These are phyloP conservation scores for Pomatostomus ruficeps DNA, from an alignment of 2,113 vertebrate genomes.

Conservation along the genomic window DNA sequence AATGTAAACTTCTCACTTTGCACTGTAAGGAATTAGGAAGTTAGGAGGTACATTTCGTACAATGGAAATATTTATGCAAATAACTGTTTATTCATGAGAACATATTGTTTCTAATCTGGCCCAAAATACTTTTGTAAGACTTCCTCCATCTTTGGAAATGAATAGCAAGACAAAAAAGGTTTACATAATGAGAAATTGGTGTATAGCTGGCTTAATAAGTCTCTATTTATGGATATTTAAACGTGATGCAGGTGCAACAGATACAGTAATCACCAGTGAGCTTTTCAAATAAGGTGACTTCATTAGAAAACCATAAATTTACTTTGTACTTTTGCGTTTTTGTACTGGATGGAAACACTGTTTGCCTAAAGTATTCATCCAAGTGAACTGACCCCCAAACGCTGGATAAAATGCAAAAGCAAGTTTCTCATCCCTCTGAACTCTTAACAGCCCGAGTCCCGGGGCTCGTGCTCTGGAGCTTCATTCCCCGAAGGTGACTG, in stretches of 20 bases:
- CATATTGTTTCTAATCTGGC: background rate
- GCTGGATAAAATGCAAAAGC: background rate
- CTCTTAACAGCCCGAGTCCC: fast-evolving
- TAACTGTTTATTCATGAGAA: background rate
- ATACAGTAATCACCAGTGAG: background rate
- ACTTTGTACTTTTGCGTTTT: background rate
- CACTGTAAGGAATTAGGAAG: background rate
- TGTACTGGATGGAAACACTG: background rate
- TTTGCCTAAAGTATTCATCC: background rate
- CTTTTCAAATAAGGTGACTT: background rate
- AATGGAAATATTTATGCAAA: background rate
- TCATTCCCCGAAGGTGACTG: fast-evolving
- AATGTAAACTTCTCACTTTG: background rate
- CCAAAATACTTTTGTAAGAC: background rate
- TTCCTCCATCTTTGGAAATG: background rate
- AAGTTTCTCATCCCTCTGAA: background rate
- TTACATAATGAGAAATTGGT: background rate
- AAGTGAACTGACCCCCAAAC: background rate
- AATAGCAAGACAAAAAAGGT: background rate
- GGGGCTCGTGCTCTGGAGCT: fast-evolving
- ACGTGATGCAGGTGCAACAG: background rate
- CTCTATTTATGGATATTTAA: background rate
- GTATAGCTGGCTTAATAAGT: background rate
- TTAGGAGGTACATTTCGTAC: background rate
- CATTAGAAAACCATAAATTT: background rate